A percentile compares a stretch with the other conserved stretches of the same genome.
These are phyloP conservation scores for Pararge aegeria DNA, from an alignment of 1,140 invertebrate species.

Conservation along the genomic window DNA sequence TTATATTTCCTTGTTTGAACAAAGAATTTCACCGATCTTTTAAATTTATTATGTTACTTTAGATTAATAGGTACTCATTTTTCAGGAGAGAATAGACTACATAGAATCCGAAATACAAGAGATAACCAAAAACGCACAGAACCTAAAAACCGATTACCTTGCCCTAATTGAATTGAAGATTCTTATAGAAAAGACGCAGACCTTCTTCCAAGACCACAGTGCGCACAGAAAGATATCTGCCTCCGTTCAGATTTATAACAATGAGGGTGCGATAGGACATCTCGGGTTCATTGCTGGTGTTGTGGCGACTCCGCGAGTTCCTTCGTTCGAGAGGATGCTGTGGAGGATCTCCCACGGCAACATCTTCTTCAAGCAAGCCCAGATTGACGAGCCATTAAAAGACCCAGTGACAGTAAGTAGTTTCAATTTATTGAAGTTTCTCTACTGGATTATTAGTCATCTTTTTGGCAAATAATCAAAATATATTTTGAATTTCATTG, in stretches of 20 bases:
- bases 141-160: constrained; percentile 93
- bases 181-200: constrained; percentile 93
- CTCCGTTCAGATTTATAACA: constrained; percentile 86
- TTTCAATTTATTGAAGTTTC: background rate
- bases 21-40: background rate
- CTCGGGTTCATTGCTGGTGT: constrained; percentile 84
- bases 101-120: constrained; percentile 93
- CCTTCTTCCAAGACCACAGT: constrained; percentile 92
- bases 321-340: constrained; percentile 90
- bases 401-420: constrained; percentile 90
- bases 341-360: constrained; percentile 93
- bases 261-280: constrained; percentile 86
- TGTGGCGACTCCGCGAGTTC: constrained; percentile 84
- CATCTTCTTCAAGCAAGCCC: constrained; percentile 91
- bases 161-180: constrained; percentile 94
- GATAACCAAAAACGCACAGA: constrained; percentile 93
- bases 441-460: too few relatives aligned
- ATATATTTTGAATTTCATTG: too few relatives aligned
- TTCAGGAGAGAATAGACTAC: constrained; percentile 91
- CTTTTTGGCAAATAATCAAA: too few relatives aligned
- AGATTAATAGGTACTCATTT: constrained; percentile 15
- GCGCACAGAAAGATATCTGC: constrained; percentile 79
- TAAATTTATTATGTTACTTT: too few relatives aligned
- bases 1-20: too few relatives aligned
- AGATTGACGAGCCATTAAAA: constrained; percentile 89